These are phyloP conservation scores for Ornithorhynchus anatinus DNA, from an alignment of 2,113 vertebrate species.

Conservation along the genomic window DNA sequence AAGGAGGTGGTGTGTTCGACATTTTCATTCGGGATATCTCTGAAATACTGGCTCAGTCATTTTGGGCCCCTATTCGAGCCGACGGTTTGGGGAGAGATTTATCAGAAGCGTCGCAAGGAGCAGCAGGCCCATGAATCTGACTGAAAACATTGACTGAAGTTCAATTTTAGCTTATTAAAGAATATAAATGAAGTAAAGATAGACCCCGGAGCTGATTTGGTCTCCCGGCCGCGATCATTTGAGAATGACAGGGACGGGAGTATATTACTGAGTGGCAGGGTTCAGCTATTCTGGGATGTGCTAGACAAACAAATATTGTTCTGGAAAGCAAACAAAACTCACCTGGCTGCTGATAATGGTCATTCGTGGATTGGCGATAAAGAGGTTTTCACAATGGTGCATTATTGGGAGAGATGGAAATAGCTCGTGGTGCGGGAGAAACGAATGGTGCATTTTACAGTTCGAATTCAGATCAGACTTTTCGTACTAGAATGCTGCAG, in stretches of 20 bases:
- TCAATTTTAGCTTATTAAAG: constrained; percentile 56
- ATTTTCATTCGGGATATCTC: constrained; percentile 50
- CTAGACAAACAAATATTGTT: constrained; percentile 38
- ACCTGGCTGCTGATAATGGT: constrained; percentile 3
- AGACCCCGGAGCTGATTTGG: constrained; percentile 24
- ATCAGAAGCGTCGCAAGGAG: constrained; percentile 50
- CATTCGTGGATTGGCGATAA: not conserved
- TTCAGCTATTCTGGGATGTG: constrained; percentile 45
- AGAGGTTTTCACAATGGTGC: not conserved
- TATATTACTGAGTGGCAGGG: constrained; percentile 44
- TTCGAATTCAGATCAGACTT: not conserved
- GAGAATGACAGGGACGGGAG: constrained; percentile 41
- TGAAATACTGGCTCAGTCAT: constrained; percentile 24
- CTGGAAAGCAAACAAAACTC: constrained; percentile 44
- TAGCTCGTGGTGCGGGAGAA: constrained; percentile 1
- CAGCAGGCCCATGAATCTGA: constrained; percentile 44
- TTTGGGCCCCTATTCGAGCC: constrained; percentile 35
- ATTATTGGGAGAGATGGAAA: no score
- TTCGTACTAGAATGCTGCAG: not conserved
- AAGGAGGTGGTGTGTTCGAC: constrained; percentile 11
- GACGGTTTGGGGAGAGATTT: constrained; percentile 62
- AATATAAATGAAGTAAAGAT: constrained; percentile 59
- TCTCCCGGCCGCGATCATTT: constrained; percentile 38
- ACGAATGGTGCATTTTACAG: not conserved
- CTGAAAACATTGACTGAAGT: constrained; percentile 49